Conservation (phyloP, 2,888 invertebrate species). For the Machimus atricapillus region DNA sequence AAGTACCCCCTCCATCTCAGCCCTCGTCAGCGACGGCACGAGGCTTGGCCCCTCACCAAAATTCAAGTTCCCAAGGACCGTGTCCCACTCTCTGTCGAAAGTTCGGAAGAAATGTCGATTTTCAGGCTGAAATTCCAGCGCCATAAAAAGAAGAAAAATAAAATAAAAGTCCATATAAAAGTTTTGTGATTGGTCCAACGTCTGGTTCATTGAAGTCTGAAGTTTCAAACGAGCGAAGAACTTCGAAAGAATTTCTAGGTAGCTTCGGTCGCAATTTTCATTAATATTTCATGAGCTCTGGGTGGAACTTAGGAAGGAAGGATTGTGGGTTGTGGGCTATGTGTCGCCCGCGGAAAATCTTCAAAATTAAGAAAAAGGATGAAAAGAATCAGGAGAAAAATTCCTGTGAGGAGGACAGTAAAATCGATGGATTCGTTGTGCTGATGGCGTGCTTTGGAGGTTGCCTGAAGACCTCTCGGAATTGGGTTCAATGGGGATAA, state of each 20-base stretch:
- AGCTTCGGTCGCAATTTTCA: not conserved
- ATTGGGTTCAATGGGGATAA: not conserved
- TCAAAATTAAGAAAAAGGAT: not conserved
- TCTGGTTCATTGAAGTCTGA: not conserved
- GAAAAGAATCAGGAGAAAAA: not conserved
- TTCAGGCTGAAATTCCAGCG: not conserved
- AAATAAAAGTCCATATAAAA: slow-evolving; percentile 3
- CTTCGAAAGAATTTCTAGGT: not conserved
- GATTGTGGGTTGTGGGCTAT: not conserved
- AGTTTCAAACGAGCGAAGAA: not conserved
- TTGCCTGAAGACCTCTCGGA: not conserved
- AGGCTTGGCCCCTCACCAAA: not conserved
- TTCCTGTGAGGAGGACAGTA: not conserved
- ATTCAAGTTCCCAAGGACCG: not conserved
- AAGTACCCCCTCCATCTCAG: not conserved
- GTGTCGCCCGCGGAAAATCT: not conserved
- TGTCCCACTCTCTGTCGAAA: not conserved
- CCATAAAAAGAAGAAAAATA: not conserved
- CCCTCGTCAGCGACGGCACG: not conserved
- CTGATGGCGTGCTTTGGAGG: not conserved
- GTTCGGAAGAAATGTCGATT: not conserved
- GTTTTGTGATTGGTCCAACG: slow-evolving; percentile 5
- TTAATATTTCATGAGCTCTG: not conserved
- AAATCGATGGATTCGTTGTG: not conserved
- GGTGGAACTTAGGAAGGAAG: not conserved